Conservation (phyloP, 2,888 invertebrate species). For the Campoplex nolae region DNA sequence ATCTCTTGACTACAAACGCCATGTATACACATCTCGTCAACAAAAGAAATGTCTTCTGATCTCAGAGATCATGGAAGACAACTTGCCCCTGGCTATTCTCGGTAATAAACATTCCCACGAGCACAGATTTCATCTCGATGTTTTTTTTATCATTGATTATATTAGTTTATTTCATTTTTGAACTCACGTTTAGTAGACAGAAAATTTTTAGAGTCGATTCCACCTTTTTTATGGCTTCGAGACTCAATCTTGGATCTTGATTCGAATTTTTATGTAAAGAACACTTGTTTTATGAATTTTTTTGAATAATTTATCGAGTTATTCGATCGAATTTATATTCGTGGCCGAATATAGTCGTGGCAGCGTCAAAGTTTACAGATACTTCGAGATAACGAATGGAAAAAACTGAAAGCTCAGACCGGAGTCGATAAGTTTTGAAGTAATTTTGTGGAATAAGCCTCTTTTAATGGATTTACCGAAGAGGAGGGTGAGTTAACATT, state of each 20-base stretch:
- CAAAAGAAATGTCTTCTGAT: conserved; percentile 21
- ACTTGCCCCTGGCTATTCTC: neutral
- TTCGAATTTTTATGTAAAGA: neutral
- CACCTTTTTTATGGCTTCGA: neutral
- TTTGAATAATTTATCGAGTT: too few relatives aligned
- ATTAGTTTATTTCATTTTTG: neutral
- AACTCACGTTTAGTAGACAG: neutral
- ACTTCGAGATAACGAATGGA: neutral
- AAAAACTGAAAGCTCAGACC: neutral
- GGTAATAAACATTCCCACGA: conserved; percentile 11
- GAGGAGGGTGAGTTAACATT: conserved; percentile 30
- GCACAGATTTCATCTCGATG: conserved; percentile 1
- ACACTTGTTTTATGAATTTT: neutral
- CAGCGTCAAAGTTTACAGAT: neutral
- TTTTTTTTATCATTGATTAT: neutral
- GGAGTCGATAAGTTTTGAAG: conserved; percentile 13
- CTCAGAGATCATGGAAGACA: conserved; percentile 17
- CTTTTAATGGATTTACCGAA: conserved; percentile 4
- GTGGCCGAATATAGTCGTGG: neutral
- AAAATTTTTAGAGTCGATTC: neutral
- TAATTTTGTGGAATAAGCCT: neutral
- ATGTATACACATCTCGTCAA: neutral
- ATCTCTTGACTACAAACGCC: conserved; percentile 6
- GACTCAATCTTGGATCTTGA: neutral
- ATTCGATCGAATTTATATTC: neutral